Evolutionary conservation across 2,888 invertebrate species (phyloP).

Genomic region (Caenorhabditis virilis): DNA sequence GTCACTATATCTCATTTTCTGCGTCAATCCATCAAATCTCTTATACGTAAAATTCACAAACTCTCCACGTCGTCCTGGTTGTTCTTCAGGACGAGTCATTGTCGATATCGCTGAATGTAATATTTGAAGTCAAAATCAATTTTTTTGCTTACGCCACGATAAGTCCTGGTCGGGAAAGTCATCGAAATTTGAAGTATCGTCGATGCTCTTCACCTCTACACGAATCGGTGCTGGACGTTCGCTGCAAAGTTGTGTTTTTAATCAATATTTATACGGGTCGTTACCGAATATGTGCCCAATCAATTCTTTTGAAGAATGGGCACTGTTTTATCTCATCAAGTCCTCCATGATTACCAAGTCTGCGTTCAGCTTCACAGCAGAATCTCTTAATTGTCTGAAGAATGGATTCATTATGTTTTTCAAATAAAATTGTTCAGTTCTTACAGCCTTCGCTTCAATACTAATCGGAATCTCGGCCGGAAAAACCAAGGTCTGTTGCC

Average conservation of each 20-base stretch:
- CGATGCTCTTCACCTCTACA: slow-evolving; percentile 95
- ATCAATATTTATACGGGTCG: background rate
- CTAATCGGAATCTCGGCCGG: slow-evolving; percentile 99
- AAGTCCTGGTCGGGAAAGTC: slow-evolving; percentile 99
- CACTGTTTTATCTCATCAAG: slow-evolving; percentile 89
- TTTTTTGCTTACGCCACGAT: slow-evolving; percentile 95
- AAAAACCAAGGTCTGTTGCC: slow-evolving; percentile 96
- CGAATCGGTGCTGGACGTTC: slow-evolving; percentile 97
- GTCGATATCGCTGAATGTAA: slow-evolving; percentile 37
- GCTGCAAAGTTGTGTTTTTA: slow-evolving; percentile 50
- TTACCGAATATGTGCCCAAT: slow-evolving; percentile 96
- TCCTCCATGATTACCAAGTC: slow-evolving; percentile 83
- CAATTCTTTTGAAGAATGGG: slow-evolving; percentile 89
- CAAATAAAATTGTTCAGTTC: slow-evolving; percentile 2
- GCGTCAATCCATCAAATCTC: slow-evolving; percentile 92
- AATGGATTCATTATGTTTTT: background rate
- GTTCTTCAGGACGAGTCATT: slow-evolving; percentile 35
- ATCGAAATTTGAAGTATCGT: slow-evolving; percentile 99
- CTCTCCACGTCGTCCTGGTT: slow-evolving; percentile 77
- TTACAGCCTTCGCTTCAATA: slow-evolving; percentile 79
- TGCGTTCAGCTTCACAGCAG: slow-evolving; percentile 92
- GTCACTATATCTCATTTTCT: slow-evolving; percentile 48
- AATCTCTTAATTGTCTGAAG: slow-evolving; percentile 73
- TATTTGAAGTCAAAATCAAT: too few relatives aligned
- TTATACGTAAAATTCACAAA: slow-evolving; percentile 99